These are phyloP conservation scores for Podarcis cretensis DNA, from an alignment of 2,113 vertebrate genomes.

Conservation along the genomic window DNA sequence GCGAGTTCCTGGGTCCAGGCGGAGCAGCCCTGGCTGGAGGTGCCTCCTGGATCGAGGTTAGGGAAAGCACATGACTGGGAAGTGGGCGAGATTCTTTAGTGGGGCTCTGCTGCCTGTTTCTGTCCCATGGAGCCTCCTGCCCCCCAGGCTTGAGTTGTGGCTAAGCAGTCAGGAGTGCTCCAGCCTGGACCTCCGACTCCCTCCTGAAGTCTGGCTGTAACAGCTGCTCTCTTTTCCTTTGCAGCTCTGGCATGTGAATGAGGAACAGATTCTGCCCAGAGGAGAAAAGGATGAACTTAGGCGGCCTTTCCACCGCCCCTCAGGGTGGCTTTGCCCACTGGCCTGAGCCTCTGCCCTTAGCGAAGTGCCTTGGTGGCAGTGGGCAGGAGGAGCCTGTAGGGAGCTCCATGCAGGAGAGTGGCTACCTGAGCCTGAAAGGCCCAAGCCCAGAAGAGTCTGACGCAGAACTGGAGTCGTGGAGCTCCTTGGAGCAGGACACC, in stretches of 20 bases:
- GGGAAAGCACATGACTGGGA: no score
- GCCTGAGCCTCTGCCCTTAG: slow-evolving; percentile 45
- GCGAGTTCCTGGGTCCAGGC: no score
- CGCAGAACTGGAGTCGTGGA: background rate
- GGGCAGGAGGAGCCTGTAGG: background rate
- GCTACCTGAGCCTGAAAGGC: slow-evolving; percentile 38
- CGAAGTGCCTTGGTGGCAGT: background rate
- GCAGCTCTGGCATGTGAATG: slow-evolving; percentile 56
- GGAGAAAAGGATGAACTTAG: slow-evolving; percentile 64
- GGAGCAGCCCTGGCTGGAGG: no score
- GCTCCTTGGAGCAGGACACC: slow-evolving; percentile 34
- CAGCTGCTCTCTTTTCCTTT: background rate
- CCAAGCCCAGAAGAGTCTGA: background rate
- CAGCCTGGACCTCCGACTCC: no score
- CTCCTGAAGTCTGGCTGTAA: no score
- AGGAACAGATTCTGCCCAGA: slow-evolving; percentile 26
- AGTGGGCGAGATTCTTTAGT: no score
- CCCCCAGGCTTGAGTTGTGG: no score
- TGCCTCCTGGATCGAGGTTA: no score
- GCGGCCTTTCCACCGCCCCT: slow-evolving; percentile 35
- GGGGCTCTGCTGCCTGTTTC: no score
- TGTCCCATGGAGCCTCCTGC: no score
- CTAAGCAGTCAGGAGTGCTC: no score
- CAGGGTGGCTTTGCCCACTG: slow-evolving; percentile 45
- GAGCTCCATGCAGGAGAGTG: slow-evolving; percentile 20